A percentile compares a stretch with the other conserved stretches of the same genome.
phyloP scores from a whole-genome alignment of 2,888 invertebrate genomes.

The Chalcosyrphus nemorum region DNA sequence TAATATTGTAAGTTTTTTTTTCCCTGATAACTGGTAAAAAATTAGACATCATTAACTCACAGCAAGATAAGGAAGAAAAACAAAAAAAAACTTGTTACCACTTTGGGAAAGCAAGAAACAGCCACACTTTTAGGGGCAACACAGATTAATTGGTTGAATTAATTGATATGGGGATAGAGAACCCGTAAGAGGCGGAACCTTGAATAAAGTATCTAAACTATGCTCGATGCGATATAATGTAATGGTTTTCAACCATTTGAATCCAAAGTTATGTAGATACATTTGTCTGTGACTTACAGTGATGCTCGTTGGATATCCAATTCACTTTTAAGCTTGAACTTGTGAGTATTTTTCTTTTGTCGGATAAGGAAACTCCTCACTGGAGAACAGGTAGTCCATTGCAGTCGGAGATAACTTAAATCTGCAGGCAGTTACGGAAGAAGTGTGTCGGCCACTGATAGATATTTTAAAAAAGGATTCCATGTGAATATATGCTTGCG shows the following conservation, averaged over 20 bases:
- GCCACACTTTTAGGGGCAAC: background rate
- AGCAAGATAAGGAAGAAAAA: background rate
- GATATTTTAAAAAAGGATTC: too few relatives aligned
- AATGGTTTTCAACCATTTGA: background rate
- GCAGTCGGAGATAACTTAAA: too few relatives aligned
- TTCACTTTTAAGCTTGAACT: too few relatives aligned
- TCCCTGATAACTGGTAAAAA: background rate
- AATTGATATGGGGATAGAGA: background rate
- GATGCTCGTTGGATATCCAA: too few relatives aligned
- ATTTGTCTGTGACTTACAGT: background rate
- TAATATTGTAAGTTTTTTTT: background rate
- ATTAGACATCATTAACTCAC: conserved; percentile 14
- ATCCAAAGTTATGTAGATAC: background rate
- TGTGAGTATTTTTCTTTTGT: too few relatives aligned
- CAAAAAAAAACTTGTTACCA: background rate
- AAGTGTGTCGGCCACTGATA: too few relatives aligned
- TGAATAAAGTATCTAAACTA: background rate
- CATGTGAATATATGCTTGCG: too few relatives aligned
- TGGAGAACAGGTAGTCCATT: too few relatives aligned
- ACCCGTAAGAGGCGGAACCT: background rate
- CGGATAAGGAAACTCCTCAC: too few relatives aligned
- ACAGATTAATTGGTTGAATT: conserved; percentile 27
- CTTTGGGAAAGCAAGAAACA: background rate
- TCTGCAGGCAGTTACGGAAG: too few relatives aligned
- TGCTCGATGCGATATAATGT: too few relatives aligned